A percentile compares a stretch with the other conserved stretches of the same genome.
Conservation (phyloP, 2,888 invertebrate genomes). For the Nudaria mundana region DNA sequence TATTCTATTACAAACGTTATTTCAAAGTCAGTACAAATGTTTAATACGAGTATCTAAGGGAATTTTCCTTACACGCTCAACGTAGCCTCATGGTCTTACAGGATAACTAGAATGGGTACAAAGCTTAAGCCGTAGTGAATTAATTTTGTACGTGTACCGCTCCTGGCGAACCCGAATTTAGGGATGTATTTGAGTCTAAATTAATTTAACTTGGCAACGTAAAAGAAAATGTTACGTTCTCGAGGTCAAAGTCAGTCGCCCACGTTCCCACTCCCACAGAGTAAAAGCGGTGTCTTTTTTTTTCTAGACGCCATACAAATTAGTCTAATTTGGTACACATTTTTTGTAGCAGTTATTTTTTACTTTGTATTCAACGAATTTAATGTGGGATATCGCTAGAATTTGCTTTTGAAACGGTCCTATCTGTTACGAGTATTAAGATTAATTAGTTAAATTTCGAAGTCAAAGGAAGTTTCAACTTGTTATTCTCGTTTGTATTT, state of each 20-base stretch:
- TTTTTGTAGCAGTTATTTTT: constrained; percentile 14
- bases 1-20: not conserved
- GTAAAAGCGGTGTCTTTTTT: constrained; percentile 18
- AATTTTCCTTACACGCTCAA: constrained; percentile 6
- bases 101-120: constrained; percentile 4
- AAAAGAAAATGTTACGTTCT: constrained; percentile 45
- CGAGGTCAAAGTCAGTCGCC: constrained; percentile 29
- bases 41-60: constrained; percentile 6
- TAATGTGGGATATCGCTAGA: constrained; percentile 21
- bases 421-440: too few species aligned
- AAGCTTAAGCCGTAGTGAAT: constrained; percentile 34
- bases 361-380: constrained; percentile 11
- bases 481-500: constrained; percentile 17
- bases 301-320: constrained; percentile 17
- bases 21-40: not conserved
- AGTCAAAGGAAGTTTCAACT: constrained; percentile 23
- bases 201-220: constrained; percentile 41
- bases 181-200: constrained; percentile 42
- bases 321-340: constrained; percentile 6
- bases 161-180: constrained; percentile 48
- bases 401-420: too few species aligned
- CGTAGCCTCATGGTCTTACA: constrained; percentile 13
- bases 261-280: constrained; percentile 25
- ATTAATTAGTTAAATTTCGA: constrained; percentile 34
- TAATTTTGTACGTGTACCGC: constrained; percentile 49